Evolutionary conservation across 2,888 invertebrate genomes (phyloP), one percentile per base, ranked within the genome.

Genomic region (Ichneumon xanthorius): DNA sequence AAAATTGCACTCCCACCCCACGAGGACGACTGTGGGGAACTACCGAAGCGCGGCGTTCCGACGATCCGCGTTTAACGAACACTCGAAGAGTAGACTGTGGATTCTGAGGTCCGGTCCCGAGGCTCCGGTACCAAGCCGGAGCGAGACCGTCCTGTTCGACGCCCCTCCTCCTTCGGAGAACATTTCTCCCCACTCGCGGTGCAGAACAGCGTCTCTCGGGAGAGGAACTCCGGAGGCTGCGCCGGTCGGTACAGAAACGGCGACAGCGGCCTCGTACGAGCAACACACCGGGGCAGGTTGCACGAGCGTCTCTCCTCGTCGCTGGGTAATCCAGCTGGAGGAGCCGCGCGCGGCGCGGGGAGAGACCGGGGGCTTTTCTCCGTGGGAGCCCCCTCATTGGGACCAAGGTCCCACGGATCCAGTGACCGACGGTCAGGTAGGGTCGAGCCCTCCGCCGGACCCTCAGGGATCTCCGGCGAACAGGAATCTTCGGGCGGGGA

Each of bases 21-120:
- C 53, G 53, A 53, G 19, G 22, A 55, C 22, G 55, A 55, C 22
- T n/a, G 22, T 22, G 9, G 22, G 19, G 5, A 22, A 22, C 19
- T 6, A 14, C 19, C 14, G 22, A 30, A 61, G 61, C 61, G 61
- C 71, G 48, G n/a, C 65, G 65, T 73, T 76, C n/a, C 75, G 75
- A 76, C 76, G 65, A 65, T 76, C 76, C 37, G 58, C 70, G 75
- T 50, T 71, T n/a, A 65, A 55, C 81, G 80, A 77, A 82, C 81
- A 79, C 78, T 79, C 82, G 82, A 79, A 85, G 79, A 85, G 50
- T 75, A 82, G 85, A 85, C 82, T 79, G 85, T 75, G 85, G 85
- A 85, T 82, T 85, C 85, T 85, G 85, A 82, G 79, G 85, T 85
- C 82, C 85, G 85, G 79, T 82, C 82, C 79, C 82, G 65, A 65